A percentile compares a stretch with the other conserved stretches of the same genome.
phyloP scores from a whole-genome alignment of 2,888 invertebrate genomes.

The Ctena decussata region DNA sequence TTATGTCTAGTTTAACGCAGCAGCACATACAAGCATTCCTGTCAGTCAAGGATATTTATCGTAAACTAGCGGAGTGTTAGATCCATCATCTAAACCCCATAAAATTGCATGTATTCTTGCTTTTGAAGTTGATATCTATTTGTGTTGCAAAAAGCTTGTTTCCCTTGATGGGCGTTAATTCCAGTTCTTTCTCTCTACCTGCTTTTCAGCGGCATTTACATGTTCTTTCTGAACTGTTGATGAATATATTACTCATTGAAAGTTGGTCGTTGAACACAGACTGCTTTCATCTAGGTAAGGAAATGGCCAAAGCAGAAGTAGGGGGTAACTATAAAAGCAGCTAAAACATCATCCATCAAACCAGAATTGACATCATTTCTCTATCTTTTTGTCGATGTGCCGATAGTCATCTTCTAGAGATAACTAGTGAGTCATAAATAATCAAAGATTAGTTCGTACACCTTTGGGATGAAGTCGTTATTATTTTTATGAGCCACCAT shows the following conservation, averaged over 20 bases:
- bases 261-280: background rate
- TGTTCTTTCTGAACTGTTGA: background rate
- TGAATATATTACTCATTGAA: background rate
- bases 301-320: background rate
- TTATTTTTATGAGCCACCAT: too few relatives aligned
- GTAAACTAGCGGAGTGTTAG: background rate
- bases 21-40: background rate
- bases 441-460: too few relatives aligned
- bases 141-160: background rate
- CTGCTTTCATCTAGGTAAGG: background rate
- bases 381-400: background rate
- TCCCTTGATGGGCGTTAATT: background rate
- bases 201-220: background rate
- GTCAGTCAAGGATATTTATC: background rate
- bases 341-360: background rate
- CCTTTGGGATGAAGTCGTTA: too few relatives aligned
- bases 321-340: background rate
- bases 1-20: background rate
- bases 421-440: background rate
- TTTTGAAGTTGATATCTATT: background rate
- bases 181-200: too few relatives aligned
- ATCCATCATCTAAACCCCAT: background rate
- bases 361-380: background rate
- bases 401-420: background rate
- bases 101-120: background rate